A percentile compares a stretch with the other conserved stretches of the same genome.
Evolutionary conservation across 2,888 invertebrate species (phyloP).

Genomic region (Craniophora ligustri): DNA sequence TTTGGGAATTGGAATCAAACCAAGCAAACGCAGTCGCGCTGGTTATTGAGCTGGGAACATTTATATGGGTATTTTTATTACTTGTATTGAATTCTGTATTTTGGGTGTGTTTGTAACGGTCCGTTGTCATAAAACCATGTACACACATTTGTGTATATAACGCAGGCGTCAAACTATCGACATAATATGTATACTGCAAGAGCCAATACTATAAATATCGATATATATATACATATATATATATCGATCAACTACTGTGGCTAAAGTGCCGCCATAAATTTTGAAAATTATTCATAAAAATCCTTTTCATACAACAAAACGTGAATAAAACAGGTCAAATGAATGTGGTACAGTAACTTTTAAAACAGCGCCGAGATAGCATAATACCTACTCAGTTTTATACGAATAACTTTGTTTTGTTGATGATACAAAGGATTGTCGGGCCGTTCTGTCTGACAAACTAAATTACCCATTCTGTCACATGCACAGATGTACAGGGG

Average conservation of each 20-base stretch:
- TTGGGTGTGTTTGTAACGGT: too few species aligned
- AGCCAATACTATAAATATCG: neutral
- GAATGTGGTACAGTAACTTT: constrained; percentile 48
- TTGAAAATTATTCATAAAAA: constrained; percentile 33
- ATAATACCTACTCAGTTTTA: constrained; percentile 54
- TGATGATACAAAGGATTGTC: constrained; percentile 62
- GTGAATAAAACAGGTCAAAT: constrained; percentile 49
- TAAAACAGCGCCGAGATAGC: constrained; percentile 52
- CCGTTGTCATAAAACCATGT: too few species aligned
- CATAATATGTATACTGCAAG: too few species aligned
- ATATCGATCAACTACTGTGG: neutral
- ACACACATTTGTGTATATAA: too few species aligned
- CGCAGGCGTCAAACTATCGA: too few species aligned
- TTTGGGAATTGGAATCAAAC: too few species aligned
- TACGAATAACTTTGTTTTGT: constrained; percentile 58
- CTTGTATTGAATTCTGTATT: too few species aligned
- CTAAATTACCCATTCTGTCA: constrained; percentile 55
- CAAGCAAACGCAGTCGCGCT: too few species aligned
- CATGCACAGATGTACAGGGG: too few species aligned
- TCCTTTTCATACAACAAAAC: constrained; percentile 23
- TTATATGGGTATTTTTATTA: too few species aligned
- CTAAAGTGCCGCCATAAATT: neutral
- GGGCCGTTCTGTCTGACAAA: constrained; percentile 55
- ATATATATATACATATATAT: neutral
- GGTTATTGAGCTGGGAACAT: too few species aligned